Conservation (phyloP, 2,797 vertebrate genomes). For the Rhinatrema bivittatum region DNA sequence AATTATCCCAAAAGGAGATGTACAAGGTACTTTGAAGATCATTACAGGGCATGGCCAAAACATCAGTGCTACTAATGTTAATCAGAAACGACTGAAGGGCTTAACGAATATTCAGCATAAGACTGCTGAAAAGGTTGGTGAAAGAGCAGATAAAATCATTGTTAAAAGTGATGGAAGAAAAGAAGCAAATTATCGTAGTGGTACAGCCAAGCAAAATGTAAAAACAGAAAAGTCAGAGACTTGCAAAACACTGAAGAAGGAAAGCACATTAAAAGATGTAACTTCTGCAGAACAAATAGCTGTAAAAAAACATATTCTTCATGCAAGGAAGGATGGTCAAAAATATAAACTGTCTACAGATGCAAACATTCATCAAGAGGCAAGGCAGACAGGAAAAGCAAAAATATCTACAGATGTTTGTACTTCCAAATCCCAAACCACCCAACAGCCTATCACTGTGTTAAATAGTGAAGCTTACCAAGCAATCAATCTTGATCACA, state of each 20-base stretch:
- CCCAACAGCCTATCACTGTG: conserved; percentile 5
- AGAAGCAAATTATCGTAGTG: conserved; percentile 5
- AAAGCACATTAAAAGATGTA: neutral
- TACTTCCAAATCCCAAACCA: neutral
- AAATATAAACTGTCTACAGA: conserved; percentile 14
- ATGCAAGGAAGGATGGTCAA: neutral
- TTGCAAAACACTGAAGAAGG: conserved; percentile 3
- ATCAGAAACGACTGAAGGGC: conserved; percentile 49
- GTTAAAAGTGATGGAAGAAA: neutral
- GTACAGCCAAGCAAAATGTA: conserved; percentile 10
- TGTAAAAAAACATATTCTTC: conserved; percentile 16
- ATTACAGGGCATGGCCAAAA: conserved; percentile 61
- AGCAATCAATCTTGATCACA: conserved; percentile 11
- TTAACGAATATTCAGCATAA: conserved; percentile 47
- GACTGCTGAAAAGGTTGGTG: conserved; percentile 9
- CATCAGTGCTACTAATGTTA: conserved; percentile 52
- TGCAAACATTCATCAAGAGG: conserved; percentile 9
- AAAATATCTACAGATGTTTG: conserved; percentile 8
- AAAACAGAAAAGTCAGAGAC: conserved; percentile 18
- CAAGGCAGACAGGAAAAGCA: conserved; percentile 4
- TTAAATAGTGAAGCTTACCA: conserved; percentile 3
- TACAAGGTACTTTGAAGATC: conserved; percentile 66
- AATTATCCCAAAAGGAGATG: conserved; percentile 62
- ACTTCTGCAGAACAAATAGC: conserved; percentile 4
- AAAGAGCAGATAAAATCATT: conserved; percentile 5